Evolutionary conservation across 2,113 vertebrate genomes (phyloP), one percentile per base, ranked within the genome.

Genomic region (Eira barbara): DNA sequence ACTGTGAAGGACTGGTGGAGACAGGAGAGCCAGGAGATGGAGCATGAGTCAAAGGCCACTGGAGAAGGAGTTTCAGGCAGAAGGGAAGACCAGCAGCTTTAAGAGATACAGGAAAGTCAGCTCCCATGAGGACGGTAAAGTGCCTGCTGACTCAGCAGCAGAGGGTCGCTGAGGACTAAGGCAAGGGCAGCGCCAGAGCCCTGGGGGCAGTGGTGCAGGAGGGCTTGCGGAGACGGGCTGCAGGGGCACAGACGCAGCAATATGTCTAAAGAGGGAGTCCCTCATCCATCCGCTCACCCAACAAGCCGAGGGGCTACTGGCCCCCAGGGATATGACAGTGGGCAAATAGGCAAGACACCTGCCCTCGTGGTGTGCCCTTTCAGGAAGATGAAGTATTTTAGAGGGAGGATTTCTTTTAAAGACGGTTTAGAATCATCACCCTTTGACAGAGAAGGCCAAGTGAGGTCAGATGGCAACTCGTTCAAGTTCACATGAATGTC

Each of bases 311-410:
- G 31, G 73, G 31, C 55, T 14, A 2, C 34, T 15, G 29, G 14
- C 39, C 34, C 10, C 59, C 20, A 1, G 17, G 67, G 42, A n/a
- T 15, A 42, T 1, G 27, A 47, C 2, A 29, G 12, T 23, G 27
- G 52, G 45, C n/a, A 59, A 36, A 71, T 10, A 63, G 17, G 42
- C 36, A 69, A 34, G 14, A 7, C 9, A 39, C n/a, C 45, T 47
- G 39, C 3, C n/a, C 39, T 73, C 29, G 2, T 0, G 0, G 10
- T 4, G 21, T 45, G 39, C 11, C 7, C 13, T 6, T 82, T 45
- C 23, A 82, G 69, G 17, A 74, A 36, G 73, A 47, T 3, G 12
- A 8, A 27, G 9, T n/a, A 23, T 45, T 31, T 47, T 78, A n/a
- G 20, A 49, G 57, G 34, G 76, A 79, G 69, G 91, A 10, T 25